These are phyloP conservation scores for Aleadryas rufinucha DNA, from an alignment of 2,113 vertebrate species.

Conservation along the genomic window DNA sequence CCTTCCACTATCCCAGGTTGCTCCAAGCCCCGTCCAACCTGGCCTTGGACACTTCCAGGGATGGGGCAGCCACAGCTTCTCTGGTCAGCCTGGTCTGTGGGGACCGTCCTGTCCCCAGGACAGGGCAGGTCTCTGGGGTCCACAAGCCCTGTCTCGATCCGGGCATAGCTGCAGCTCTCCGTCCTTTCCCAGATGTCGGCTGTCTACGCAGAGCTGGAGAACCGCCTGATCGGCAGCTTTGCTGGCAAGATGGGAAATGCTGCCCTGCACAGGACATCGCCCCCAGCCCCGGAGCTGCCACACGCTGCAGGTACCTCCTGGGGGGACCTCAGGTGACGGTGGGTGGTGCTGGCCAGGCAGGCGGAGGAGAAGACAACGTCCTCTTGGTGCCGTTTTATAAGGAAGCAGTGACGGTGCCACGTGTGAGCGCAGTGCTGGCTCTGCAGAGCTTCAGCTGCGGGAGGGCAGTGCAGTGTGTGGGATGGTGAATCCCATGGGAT, in stretches of 20 bases:
- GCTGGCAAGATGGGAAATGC: constrained; percentile 75
- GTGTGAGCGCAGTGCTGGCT: background rate
- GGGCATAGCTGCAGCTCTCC: background rate
- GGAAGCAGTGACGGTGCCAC: fast-evolving
- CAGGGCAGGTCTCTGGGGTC: background rate
- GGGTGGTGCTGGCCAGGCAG: background rate
- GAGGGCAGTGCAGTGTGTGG: fast-evolving
- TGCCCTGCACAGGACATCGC: constrained; percentile 73
- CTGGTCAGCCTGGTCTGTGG: fast-evolving
- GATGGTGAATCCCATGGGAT: background rate
- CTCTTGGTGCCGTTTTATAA: fast-evolving
- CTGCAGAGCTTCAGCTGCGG: background rate
- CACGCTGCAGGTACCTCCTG: constrained; percentile 65
- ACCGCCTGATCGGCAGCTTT: constrained; percentile 79
- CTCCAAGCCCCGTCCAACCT: background rate
- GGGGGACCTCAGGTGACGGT: background rate
- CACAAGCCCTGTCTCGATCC: fast-evolving
- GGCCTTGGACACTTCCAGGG: background rate
- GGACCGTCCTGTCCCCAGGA: background rate
- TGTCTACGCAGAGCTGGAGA: constrained; percentile 91
- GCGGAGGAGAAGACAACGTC: fast-evolving
- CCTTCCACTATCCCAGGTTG: fast-evolving
- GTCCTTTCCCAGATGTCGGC: constrained; percentile 84
- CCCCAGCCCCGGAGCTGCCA: constrained; percentile 72
- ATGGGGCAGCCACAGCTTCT: background rate